These are phyloP conservation scores for Benthosema pterotum DNA, from an alignment of 2,797 vertebrate species.

Conservation along the genomic window DNA sequence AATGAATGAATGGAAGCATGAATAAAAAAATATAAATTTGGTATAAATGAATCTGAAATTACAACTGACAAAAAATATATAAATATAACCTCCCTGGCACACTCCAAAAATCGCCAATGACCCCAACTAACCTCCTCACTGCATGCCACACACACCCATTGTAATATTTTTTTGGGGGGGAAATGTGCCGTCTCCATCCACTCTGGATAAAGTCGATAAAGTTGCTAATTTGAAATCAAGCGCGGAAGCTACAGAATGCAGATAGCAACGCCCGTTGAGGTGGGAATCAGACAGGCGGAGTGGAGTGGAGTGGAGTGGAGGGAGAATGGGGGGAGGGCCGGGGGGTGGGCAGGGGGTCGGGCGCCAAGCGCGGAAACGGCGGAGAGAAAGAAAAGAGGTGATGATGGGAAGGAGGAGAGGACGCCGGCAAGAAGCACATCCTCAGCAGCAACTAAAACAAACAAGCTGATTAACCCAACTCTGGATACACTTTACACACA, in stretches of 20 bases:
- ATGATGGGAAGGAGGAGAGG: constrained; percentile 56
- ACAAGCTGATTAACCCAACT: constrained; percentile 61
- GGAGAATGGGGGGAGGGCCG: neutral
- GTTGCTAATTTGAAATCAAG: constrained; percentile 18
- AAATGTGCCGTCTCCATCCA: constrained; percentile 4
- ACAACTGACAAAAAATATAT: no score
- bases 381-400: constrained; percentile 57
- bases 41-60: no score
- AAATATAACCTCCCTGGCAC: no score
- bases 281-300: constrained; percentile 31
- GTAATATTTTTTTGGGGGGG: constrained; percentile 21
- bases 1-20: no score
- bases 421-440: constrained; percentile 54
- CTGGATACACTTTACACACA: neutral
- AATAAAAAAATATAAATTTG: no score
- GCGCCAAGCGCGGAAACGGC: constrained; percentile 35
- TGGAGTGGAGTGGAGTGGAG: no score
- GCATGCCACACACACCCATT: constrained; percentile 1
- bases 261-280: constrained; percentile 29
- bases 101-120: no score
- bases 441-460: constrained; percentile 60
- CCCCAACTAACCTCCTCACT: neutral
- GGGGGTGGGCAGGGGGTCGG: neutral
- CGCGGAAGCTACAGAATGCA: constrained; percentile 31
- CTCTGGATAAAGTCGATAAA: constrained; percentile 22